Percentiles rank a stretch among this genome's conserved stretches.
These are phyloP conservation scores for Uloborus plumipes DNA, from an alignment of 2,888 invertebrate species.

Conservation along the genomic window DNA sequence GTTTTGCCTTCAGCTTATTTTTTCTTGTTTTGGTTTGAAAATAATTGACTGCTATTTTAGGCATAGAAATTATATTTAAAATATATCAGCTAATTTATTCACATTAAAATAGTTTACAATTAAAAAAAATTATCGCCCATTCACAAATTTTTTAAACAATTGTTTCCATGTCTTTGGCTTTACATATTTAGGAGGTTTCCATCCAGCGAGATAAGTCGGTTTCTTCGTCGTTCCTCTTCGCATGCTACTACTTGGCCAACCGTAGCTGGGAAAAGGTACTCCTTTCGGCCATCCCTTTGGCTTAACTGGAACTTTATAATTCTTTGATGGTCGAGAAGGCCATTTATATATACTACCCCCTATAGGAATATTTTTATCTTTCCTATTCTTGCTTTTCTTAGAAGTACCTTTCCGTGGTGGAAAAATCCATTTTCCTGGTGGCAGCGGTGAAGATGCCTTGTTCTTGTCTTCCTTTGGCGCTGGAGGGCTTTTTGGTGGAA, in stretches of 20 bases:
- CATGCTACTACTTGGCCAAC: conserved; percentile 37
- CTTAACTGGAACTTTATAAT: conserved; percentile 10
- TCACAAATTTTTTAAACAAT: conserved; percentile 45
- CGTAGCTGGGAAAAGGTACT: conserved; percentile 25
- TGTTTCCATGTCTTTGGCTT: conserved; percentile 48
- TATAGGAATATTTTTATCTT: conserved; percentile 20
- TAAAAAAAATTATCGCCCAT: conserved; percentile 13
- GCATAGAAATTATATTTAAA: not conserved
- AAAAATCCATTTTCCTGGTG: conserved; percentile 21
- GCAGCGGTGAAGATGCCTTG: conserved; percentile 12
- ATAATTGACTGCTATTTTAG: too few species aligned
- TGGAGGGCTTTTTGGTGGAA: not conserved
- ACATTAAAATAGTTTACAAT: not conserved
- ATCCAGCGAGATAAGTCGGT: conserved; percentile 12
- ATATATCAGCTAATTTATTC: not conserved
- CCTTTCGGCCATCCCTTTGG: conserved; percentile 43
- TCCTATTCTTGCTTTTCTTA: conserved; percentile 38
- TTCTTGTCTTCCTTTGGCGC: conserved; percentile 1
- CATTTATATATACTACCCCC: conserved; percentile 3
- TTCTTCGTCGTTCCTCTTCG: conserved; percentile 43
- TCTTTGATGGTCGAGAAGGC: conserved; percentile 14
- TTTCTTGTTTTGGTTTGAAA: not conserved
- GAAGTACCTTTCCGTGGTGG: conserved; percentile 33
- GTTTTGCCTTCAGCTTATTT: too few species aligned
- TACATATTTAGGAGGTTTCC: conserved; percentile 36